Conservation (phyloP, 1,140 invertebrate genomes). For the Paralvinella palmiformis region DNA sequence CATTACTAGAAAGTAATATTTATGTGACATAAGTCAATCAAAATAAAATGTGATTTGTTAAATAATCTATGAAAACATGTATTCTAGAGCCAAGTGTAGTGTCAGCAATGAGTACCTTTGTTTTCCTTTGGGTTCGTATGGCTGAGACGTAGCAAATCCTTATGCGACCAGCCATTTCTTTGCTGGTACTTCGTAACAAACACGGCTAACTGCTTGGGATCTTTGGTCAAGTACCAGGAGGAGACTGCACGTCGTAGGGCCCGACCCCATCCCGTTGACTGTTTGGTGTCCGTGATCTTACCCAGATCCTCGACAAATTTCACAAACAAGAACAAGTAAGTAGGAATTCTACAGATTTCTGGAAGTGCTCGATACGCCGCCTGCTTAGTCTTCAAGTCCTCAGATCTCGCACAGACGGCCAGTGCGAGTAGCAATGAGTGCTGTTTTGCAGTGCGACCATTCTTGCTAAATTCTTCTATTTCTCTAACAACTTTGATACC, state of each 20-base stretch:
- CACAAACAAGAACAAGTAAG: slow-evolving; percentile 58
- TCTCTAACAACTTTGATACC: slow-evolving; percentile 20
- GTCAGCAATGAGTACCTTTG: slow-evolving; percentile 42
- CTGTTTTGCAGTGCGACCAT: slow-evolving; percentile 33
- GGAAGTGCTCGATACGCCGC: slow-evolving; percentile 54
- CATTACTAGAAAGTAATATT: too few species aligned
- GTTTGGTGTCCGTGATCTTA: slow-evolving; percentile 23
- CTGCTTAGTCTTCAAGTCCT: slow-evolving; percentile 41
- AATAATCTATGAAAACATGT: neutral
- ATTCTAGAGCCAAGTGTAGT: neutral
- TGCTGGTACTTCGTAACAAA: slow-evolving; percentile 57
- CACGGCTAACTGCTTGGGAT: slow-evolving; percentile 56
- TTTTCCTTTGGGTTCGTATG: slow-evolving; percentile 54
- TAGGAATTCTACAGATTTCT: slow-evolving; percentile 53
- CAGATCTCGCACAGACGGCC: slow-evolving; percentile 53
- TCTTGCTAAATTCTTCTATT: slow-evolving; percentile 17
- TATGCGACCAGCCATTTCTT: slow-evolving; percentile 61
- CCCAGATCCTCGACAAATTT: slow-evolving; percentile 55
- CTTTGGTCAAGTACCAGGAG: slow-evolving; percentile 58
- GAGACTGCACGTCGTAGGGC: slow-evolving; percentile 56
- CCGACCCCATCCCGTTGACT: slow-evolving; percentile 53
- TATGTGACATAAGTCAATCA: too few species aligned
- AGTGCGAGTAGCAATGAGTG: slow-evolving; percentile 57
- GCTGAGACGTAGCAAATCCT: slow-evolving; percentile 60
- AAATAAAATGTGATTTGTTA: neutral